Conservation (phyloP, 2,797 vertebrate species). For the Podargus strigoides region DNA sequence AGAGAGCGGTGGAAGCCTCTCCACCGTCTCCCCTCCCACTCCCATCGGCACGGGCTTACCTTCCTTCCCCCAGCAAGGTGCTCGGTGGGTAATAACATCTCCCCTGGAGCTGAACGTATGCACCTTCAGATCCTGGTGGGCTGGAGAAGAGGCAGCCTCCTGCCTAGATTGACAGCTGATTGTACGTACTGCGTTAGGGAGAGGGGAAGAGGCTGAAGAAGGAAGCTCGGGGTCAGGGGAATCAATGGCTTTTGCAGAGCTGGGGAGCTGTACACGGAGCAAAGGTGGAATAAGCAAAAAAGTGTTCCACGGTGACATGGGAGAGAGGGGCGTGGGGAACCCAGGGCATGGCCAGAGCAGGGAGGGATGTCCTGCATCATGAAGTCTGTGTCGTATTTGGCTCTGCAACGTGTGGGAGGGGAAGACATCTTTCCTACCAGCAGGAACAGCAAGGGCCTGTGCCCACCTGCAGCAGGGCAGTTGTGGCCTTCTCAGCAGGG, state of each 20-base stretch:
- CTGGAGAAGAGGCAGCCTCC: background rate
- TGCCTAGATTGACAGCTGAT: background rate
- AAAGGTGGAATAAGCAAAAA: background rate
- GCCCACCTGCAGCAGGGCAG: background rate
- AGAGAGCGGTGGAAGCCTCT: background rate
- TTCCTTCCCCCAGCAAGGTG: background rate
- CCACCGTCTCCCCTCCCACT: background rate
- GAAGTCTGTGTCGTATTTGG: background rate
- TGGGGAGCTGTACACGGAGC: background rate
- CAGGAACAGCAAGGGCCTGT: background rate
- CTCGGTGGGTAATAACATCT: background rate
- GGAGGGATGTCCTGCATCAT: background rate
- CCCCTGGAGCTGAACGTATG: background rate
- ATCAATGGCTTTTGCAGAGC: background rate
- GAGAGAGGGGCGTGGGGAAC: background rate
- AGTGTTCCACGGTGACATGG: background rate
- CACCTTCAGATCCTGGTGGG: background rate
- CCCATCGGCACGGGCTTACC: background rate
- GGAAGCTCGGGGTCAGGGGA: background rate
- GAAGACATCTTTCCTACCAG: background rate
- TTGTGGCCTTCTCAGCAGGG: background rate
- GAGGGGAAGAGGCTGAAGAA: background rate
- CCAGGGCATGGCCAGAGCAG: background rate
- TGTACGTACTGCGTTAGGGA: rapidly evolving
- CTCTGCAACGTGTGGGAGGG: background rate